Base-by-base conservation (phyloP, 2,797 vertebrate genomes). In the Hybognathus amarus region DNA sequence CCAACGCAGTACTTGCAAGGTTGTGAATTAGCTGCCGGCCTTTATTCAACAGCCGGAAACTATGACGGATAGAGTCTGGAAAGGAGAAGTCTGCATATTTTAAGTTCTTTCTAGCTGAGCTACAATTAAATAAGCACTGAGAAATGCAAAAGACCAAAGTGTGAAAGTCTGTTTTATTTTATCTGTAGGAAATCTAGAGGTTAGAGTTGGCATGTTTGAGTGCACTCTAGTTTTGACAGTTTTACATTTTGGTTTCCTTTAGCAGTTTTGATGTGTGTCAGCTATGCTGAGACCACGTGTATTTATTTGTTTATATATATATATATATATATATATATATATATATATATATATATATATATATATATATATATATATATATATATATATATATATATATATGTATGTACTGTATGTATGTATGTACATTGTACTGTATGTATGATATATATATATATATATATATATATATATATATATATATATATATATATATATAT, bases 31-130 rank as follows among this genome's bases (percentile, higher is more conserved):
- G 64, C 54, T 20, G 18, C 24, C n/a, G 1, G 70, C 36, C 45
- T 75, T 13, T 76, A 54, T 67, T 82, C 80, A 82, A 20, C 27
- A 36, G 56, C 27, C 68, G 64, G 27, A 71, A 81, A 73, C 68
- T 71, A 59, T 47, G 38, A 71, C 7, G 10, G 68, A 71, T 56
- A 18, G 40, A 50, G 61, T 36, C 30, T 64, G 22, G 56, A 64
- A 45, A 70, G 66, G 54, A 63, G 68, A 63, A 71, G 68, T 33
- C 27, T 70, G 64, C 78, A 56, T 59, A 22, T 56, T 42, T 70
- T 12, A 45, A 69, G 36, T 8, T 2, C 18, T 47, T 59, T 40
- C 27, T 45, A 47, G 50, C 56, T 66, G 50, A 24, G 77, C 42
- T 33, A 67, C 63, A 15, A 50, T 42, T 11, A 50, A 64, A n/a